These are phyloP conservation scores for Eumacrocentrus americanus DNA, from an alignment of 2,888 invertebrate genomes.

Conservation along the genomic window DNA sequence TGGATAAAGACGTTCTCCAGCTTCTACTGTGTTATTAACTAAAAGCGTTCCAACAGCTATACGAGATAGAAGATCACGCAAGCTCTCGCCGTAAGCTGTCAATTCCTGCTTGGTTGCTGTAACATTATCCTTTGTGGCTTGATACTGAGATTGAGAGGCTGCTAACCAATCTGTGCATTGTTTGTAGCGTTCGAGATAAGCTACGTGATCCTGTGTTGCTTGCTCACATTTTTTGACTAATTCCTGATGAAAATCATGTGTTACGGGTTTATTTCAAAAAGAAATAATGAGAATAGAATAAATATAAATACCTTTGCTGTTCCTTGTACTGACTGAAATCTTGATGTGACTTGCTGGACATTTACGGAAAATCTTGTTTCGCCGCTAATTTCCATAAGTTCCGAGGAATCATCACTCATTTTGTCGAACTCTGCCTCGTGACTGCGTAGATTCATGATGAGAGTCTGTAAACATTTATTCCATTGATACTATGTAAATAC, in stretches of 20 bases:
- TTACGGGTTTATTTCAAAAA: no score
- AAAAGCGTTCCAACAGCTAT: slow-evolving; percentile 76
- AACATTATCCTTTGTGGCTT: slow-evolving; percentile 68
- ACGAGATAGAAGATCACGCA: slow-evolving; percentile 77
- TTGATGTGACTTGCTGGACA: slow-evolving; percentile 86
- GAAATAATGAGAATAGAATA: no score
- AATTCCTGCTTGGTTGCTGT: slow-evolving; percentile 72
- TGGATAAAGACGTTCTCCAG: slow-evolving; percentile 86
- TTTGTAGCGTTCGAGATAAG: slow-evolving; percentile 82
- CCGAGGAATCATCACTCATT: slow-evolving; percentile 83
- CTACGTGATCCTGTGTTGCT: slow-evolving; percentile 80
- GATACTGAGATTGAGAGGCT: slow-evolving; percentile 75
- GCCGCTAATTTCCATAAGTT: slow-evolving; percentile 82
- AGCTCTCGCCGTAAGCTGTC: slow-evolving; percentile 70
- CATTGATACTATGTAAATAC: no score
- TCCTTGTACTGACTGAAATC: slow-evolving; percentile 87
- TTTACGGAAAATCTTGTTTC: slow-evolving; percentile 87
- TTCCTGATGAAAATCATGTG: slow-evolving; percentile 64
- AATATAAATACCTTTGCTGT: slow-evolving; percentile 73
- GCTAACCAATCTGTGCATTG: slow-evolving; percentile 83
- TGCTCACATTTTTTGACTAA: slow-evolving; percentile 91
- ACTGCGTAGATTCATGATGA: slow-evolving; percentile 78
- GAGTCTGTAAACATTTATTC: slow-evolving; percentile 74
- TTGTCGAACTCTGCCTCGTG: slow-evolving; percentile 88
- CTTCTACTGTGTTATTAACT: slow-evolving; percentile 83